Evolutionary conservation across 1,140 invertebrate genomes (phyloP).

Genomic region (Nymphalis io): DNA sequence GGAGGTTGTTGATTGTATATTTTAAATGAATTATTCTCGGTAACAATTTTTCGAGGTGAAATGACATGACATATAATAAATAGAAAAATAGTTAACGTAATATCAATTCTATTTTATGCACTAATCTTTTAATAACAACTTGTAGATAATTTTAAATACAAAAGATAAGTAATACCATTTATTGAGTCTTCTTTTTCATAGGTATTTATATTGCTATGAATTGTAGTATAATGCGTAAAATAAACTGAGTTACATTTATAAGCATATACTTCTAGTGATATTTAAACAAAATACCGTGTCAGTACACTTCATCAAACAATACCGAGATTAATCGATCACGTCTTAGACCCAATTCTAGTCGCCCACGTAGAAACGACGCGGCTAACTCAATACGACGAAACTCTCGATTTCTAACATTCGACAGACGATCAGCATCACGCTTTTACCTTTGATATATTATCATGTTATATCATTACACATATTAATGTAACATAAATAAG

Average conservation of each 20-base stretch:
- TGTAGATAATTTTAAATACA: too few relatives aligned
- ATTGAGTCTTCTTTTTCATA: too few relatives aligned
- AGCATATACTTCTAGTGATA: neutral
- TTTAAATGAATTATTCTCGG: neutral
- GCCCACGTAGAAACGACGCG: slow-evolving; percentile 25
- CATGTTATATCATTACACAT: neutral
- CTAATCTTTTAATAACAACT: too few relatives aligned
- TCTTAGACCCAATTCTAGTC: slow-evolving; percentile 31
- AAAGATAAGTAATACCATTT: too few relatives aligned
- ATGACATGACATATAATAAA: neutral
- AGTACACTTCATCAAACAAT: slow-evolving; percentile 31
- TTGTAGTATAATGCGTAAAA: too few relatives aligned
- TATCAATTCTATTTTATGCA: too few relatives aligned
- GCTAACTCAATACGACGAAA: slow-evolving; percentile 23
- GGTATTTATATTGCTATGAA: too few relatives aligned
- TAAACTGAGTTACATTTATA: too few relatives aligned
- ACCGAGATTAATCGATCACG: slow-evolving; percentile 30
- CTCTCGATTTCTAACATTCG: slow-evolving; percentile 28
- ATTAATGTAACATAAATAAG: too few relatives aligned
- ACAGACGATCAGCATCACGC: neutral
- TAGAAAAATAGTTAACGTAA: too few relatives aligned
- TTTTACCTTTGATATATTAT: neutral
- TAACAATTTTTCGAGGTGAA: neutral
- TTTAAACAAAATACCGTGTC: slow-evolving; percentile 20
- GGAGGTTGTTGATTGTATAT: neutral